A percentile compares a stretch with the other conserved stretches of the same genome.
phyloP scores from a whole-genome alignment of 1,140 invertebrate species.

The Bombus impatiens region DNA sequence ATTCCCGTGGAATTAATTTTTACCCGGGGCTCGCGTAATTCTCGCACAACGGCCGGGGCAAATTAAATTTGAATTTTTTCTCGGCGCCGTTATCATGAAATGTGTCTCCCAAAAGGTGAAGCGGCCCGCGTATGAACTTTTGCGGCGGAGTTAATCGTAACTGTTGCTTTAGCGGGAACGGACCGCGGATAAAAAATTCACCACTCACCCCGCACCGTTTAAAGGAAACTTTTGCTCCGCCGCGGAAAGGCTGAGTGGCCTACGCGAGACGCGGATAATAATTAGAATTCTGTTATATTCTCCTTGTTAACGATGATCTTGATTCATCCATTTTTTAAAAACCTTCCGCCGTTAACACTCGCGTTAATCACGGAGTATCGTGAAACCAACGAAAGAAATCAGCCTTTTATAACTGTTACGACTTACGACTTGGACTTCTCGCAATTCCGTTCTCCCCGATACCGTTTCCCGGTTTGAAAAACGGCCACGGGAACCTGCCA shows the following conservation, averaged over 20 bases:
- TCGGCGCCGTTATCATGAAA: conserved; percentile 38
- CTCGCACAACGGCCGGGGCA: conserved; percentile 2
- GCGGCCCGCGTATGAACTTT: conserved; percentile 32
- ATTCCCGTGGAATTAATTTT: conserved; percentile 47
- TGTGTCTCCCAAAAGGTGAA: conserved; percentile 45
- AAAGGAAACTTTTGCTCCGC: conserved; percentile 33
- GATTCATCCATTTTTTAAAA: not conserved
- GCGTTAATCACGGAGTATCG: not conserved
- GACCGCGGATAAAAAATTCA: not conserved
- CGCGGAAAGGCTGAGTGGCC: not conserved
- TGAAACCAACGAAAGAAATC: too few relatives aligned
- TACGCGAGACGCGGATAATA: conserved; percentile 19
- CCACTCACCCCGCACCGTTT: conserved; percentile 2
- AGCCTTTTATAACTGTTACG: too few relatives aligned
- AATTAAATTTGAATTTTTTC: conserved; percentile 52
- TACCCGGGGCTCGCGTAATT: conserved; percentile 21
- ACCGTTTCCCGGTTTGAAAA: too few relatives aligned
- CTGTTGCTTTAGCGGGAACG: conserved; percentile 30
- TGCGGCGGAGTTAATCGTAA: conserved; percentile 39
- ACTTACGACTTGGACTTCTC: too few relatives aligned
- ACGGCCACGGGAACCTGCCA: not conserved
- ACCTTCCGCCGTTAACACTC: not conserved
- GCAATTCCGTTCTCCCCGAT: too few relatives aligned
- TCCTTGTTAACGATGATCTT: not conserved
- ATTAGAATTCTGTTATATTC: conserved; percentile 42